These are phyloP conservation scores for Bellardia bayeri DNA, from an alignment of 2,888 invertebrate genomes.

Conservation along the genomic window DNA sequence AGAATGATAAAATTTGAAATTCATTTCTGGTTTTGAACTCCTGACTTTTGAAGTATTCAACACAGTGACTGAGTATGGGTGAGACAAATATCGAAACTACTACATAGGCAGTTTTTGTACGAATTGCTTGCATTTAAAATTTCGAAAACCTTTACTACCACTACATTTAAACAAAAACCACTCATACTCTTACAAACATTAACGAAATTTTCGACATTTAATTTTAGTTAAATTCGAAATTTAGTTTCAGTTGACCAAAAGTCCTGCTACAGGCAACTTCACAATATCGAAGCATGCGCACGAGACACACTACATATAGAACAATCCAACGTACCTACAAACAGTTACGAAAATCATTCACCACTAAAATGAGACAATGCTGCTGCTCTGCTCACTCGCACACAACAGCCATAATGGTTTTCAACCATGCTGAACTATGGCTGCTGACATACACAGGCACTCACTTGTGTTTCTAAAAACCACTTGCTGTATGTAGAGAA, in stretches of 20 bases:
- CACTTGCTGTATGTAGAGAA: constrained; percentile 46
- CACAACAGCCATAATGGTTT: constrained; percentile 21
- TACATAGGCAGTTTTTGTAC: constrained; percentile 58
- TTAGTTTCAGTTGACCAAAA: constrained; percentile 46
- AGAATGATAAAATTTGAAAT: constrained; percentile 18
- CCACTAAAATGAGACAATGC: constrained; percentile 2
- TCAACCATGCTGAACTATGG: constrained; percentile 16
- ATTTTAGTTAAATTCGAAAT: constrained; percentile 64
- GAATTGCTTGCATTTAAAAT: constrained; percentile 47
- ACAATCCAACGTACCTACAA: constrained; percentile 10
- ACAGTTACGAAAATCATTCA: not conserved
- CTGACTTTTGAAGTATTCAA: constrained; percentile 10
- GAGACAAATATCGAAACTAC: constrained; percentile 49
- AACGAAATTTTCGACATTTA: constrained; percentile 37
- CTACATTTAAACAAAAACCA: constrained; percentile 2
- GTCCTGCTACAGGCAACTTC: constrained; percentile 64
- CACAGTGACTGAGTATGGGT: constrained; percentile 60
- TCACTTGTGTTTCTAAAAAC: constrained; percentile 29
- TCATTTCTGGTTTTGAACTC: not conserved
- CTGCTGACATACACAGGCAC: not conserved
- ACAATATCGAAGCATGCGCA: constrained; percentile 53
- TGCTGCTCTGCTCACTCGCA: constrained; percentile 31
- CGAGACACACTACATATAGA: not conserved
- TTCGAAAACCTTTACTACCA: constrained; percentile 77
- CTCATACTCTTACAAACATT: constrained; percentile 9